Percentiles rank a stretch among this genome's conserved stretches.
Conservation (phyloP, 64 coral and sea anemone genomes). For the Montipora cactus region DNA sequence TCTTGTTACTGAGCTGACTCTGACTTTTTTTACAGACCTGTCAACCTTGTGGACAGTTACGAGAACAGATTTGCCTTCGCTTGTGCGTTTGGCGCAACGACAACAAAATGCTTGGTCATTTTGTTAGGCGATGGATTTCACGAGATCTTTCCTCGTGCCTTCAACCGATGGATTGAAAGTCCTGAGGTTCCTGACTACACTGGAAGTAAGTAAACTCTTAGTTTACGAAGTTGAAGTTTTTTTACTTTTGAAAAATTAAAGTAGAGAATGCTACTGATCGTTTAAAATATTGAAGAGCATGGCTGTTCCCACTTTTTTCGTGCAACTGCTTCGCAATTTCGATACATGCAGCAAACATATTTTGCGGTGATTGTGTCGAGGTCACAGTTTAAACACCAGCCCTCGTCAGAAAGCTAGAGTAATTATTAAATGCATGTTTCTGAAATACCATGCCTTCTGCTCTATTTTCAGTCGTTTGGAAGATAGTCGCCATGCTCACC, state of each 20-base stretch:
- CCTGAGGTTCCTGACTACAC: conserved; percentile 13
- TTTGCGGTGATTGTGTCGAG: no score
- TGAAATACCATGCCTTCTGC: no score
- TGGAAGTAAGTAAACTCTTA: conserved; percentile 20
- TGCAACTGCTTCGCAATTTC: no score
- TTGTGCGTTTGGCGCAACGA: conserved; percentile 61
- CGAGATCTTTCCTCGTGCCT: background rate
- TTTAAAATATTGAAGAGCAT: no score
- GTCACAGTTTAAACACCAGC: no score
- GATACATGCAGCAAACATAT: no score
- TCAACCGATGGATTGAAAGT: background rate
- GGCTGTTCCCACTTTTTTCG: no score
- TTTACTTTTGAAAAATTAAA: no score
- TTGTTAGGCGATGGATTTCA: background rate
- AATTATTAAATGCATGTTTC: background rate
- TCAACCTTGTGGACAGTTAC: conserved; percentile 66
- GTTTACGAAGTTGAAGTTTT: background rate
- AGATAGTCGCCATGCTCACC: conserved; percentile 50
- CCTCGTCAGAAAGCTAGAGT: no score
- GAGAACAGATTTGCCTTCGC: conserved; percentile 66
- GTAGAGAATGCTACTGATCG: no score
- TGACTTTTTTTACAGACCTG: conserved; percentile 4
- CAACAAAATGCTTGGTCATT: conserved; percentile 29
- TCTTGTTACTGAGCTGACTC: background rate
- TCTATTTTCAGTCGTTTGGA: conserved; percentile 44